Evolutionary conservation across 2,888 invertebrate species (phyloP).

Genomic region (Epirrita christyi): DNA sequence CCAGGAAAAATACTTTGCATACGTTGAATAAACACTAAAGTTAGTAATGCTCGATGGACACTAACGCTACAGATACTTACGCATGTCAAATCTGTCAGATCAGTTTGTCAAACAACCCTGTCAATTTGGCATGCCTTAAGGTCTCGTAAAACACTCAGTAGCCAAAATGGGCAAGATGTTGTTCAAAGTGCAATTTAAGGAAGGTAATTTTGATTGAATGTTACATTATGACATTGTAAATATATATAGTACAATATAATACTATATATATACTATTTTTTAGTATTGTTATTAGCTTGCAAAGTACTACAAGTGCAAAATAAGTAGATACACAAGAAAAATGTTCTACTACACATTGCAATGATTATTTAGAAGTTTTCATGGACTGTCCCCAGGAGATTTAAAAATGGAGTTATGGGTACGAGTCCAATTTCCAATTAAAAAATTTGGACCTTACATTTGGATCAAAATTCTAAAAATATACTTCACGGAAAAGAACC

Average conservation of each 20-base stretch:
- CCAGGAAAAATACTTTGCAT: constrained; percentile 3
- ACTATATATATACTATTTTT: too few relatives aligned
- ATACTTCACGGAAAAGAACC: constrained; percentile 1
- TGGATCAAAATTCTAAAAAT: not conserved
- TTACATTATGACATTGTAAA: too few relatives aligned
- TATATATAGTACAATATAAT: too few relatives aligned
- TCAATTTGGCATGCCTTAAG: not conserved
- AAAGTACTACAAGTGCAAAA: too few relatives aligned
- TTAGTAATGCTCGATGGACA: too few relatives aligned
- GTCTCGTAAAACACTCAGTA: not conserved
- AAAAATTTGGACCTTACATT: not conserved
- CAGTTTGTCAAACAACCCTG: too few relatives aligned
- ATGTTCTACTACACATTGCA: too few relatives aligned
- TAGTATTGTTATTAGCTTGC: too few relatives aligned
- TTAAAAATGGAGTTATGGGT: not conserved
- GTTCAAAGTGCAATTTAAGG: not conserved
- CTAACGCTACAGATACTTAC: too few relatives aligned
- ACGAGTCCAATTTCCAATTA: not conserved
- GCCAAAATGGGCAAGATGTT: not conserved
- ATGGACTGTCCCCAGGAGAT: constrained; percentile 8
- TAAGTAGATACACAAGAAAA: too few relatives aligned
- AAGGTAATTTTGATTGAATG: not conserved
- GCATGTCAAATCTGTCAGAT: too few relatives aligned
- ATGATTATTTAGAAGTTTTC: not conserved
- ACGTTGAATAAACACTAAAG: too few relatives aligned